Conservation (phyloP, 2,888 invertebrate species). For the Heliconius sara region DNA sequence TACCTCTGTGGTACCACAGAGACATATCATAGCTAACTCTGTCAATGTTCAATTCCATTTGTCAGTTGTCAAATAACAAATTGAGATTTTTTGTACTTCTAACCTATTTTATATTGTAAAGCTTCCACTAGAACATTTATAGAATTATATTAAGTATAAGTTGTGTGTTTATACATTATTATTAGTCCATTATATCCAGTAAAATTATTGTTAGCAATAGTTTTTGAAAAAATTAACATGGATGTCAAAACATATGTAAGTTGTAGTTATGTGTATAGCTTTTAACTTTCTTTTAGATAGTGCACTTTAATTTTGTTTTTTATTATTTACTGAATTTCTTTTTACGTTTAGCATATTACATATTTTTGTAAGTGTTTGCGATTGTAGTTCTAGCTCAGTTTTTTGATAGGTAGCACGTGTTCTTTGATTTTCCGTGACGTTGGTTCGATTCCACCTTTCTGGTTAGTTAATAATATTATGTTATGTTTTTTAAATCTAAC, state of each 20-base stretch:
- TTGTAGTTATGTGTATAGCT: neutral
- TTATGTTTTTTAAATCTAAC: neutral
- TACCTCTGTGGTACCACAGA: neutral
- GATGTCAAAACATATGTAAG: slow-evolving; percentile 24
- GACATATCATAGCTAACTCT: neutral
- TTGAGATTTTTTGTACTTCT: slow-evolving; percentile 23
- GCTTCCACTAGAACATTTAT: neutral
- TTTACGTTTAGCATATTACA: neutral
- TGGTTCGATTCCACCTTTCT: slow-evolving; percentile 41
- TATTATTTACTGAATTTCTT: neutral
- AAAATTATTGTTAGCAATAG: neutral
- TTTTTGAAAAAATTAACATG: slow-evolving; percentile 5
- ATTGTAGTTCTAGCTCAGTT: slow-evolving; percentile 7
- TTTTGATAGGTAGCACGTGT: slow-evolving; percentile 41
- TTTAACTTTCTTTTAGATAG: neutral
- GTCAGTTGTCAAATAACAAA: slow-evolving; percentile 20
- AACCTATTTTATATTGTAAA: slow-evolving; percentile 17
- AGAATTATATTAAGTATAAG: neutral
- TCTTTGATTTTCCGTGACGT: slow-evolving; percentile 32
- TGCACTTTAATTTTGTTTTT: neutral
- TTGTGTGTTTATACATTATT: neutral
- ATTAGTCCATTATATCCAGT: neutral
- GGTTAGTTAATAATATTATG: neutral
- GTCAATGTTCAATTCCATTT: slow-evolving; percentile 10
- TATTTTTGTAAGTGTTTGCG: neutral